Base-by-base conservation (phyloP, 2,888 invertebrate species). In the Busseola fusca region DNA sequence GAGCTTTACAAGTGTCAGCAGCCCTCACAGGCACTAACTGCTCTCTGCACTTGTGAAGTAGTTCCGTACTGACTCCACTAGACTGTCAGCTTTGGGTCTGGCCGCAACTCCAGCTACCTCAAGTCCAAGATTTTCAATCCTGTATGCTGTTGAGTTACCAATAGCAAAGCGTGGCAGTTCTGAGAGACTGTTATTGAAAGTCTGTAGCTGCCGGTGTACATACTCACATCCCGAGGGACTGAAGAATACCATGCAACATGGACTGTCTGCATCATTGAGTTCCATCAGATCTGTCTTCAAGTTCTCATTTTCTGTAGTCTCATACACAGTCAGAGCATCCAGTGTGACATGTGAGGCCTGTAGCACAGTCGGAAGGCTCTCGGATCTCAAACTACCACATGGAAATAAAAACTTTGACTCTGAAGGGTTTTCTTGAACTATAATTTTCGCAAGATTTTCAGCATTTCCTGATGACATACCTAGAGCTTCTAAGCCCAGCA, bases 161-260 rank as follows among this genome's bases (percentile, higher is more conserved):
- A 95, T 95, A 14, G 95, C 95, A 86, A 95, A 95, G 74, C 93
- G 92, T 2, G 95, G 95, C 14, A 95, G 84, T 52, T 80, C 81
- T 0, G 90, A 90, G 1, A 95, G 89, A 21, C 81, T 87, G 79
- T 94, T 94, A 78, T 84, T 90, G 74, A 95, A 93, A 0, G 95
- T 94, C 82, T 95, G 95, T 42, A 95, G 89, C 79, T 93, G 93
- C 6, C 94, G 84, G 80, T 94, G 90, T 30, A 93, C 91, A 81
- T 95, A 95, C 78, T 95, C 95, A 67, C 94, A 94, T 0, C 95
- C 95, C 0, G 95, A 95, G 0, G 95, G 95, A 74, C 95, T 95
- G 77, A 95, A 95, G 86, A 95, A 95, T 64, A 95, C 94, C 88
- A 95, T 86, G 72, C 94, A 93, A 54, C 91, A 90, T 0, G 91